phyloP scores from a whole-genome alignment of 2,888 invertebrate genomes.

The Amblyteles armatorius region DNA sequence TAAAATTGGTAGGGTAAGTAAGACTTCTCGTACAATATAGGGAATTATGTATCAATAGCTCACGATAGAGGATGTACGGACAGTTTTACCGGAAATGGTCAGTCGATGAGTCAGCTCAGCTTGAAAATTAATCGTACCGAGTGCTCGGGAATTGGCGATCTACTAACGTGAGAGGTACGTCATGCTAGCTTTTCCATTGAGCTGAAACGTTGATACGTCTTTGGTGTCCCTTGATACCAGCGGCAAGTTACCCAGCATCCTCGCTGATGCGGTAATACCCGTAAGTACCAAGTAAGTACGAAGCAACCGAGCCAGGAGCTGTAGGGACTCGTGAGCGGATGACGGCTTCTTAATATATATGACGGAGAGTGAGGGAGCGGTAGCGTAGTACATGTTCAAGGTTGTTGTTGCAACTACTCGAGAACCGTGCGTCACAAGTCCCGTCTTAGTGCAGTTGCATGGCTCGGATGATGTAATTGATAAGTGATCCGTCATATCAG shows the following conservation, averaged over 20 bases:
- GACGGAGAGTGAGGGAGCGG: neutral
- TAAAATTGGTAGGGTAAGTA: too few species aligned
- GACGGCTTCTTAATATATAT: conserved; percentile 7
- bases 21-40: neutral
- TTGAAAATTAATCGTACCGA: conserved; percentile 17
- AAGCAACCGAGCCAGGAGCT: neutral
- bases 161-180: neutral
- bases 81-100: neutral
- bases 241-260: conserved; percentile 12
- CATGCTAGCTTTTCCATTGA: neutral
- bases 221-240: neutral
- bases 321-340: neutral
- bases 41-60: neutral
- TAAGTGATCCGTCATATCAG: conserved; percentile 1
- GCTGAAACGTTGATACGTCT: neutral
- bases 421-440: neutral
- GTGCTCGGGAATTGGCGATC: neutral
- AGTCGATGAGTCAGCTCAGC: neutral
- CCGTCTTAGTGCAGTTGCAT: neutral
- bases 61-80: neutral
- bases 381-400: neutral
- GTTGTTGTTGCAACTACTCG: neutral
- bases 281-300: conserved; percentile 61
- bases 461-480: neutral
- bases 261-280: conserved; percentile 56